Evolutionary conservation across 2,113 vertebrate species (phyloP).

Genomic region (Trachemys scripta): DNA sequence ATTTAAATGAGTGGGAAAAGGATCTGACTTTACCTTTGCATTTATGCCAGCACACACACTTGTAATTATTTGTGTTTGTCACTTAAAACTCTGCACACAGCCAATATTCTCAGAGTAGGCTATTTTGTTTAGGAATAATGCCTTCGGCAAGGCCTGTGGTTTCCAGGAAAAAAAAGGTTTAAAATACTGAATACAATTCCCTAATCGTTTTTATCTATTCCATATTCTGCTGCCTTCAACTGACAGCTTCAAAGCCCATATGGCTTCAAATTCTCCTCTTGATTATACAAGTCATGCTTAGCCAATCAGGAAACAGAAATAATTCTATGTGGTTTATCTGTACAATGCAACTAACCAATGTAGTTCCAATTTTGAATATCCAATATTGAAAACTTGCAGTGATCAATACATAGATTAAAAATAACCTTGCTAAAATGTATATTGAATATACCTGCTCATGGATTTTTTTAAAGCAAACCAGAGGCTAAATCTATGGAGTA

Average conservation of each 20-base stretch:
- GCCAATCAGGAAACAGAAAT: background rate
- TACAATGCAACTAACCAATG: background rate
- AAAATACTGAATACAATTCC: background rate
- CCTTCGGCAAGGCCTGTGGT: background rate
- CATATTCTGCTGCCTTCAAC: background rate
- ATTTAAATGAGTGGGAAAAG: background rate
- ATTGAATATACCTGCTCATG: background rate
- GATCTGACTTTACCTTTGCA: background rate
- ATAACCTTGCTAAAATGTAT: background rate
- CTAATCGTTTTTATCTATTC: constrained; percentile 5
- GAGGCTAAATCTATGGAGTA: background rate
- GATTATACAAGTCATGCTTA: background rate
- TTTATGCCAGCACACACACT: background rate
- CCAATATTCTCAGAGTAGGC: background rate
- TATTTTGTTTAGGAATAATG: background rate
- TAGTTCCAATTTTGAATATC: background rate
- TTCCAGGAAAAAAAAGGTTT: background rate
- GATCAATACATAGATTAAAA: background rate
- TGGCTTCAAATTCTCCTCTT: background rate
- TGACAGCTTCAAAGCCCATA: background rate
- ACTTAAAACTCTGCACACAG: background rate
- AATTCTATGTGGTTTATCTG: background rate
- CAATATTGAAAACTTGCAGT: background rate
- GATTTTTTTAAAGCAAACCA: background rate
- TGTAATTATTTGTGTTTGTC: background rate